Percentiles rank a stretch among this genome's conserved stretches.
Evolutionary conservation across 2,888 invertebrate species (phyloP).

Genomic region (Plutella xylostella): DNA sequence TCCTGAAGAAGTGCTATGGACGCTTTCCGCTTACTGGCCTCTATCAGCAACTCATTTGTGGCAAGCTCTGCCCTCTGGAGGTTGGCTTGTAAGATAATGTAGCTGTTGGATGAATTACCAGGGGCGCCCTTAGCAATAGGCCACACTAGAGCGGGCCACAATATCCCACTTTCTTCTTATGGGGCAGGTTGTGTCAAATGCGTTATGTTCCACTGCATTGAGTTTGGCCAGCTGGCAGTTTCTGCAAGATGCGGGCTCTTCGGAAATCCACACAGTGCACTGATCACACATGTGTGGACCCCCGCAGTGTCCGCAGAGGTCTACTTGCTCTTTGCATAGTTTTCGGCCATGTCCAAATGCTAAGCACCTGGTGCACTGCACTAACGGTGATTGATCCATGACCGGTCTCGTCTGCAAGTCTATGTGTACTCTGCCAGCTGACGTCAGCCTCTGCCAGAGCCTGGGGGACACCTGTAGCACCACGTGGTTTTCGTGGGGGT

Average conservation of each 20-base stretch:
- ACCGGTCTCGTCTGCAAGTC: conserved; percentile 3
- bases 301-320: conserved; percentile 22
- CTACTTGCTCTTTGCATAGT: conserved; percentile 15
- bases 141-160: conserved; percentile 16
- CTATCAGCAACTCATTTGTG: conserved; percentile 1
- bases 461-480: conserved; percentile 18
- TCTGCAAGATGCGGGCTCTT: conserved; percentile 4
- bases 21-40: background rate
- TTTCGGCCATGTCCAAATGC: conserved; percentile 20
- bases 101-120: background rate
- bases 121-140: conserved; percentile 18
- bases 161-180: conserved; percentile 18
- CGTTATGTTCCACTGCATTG: conserved; percentile 2
- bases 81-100: conserved; percentile 3
- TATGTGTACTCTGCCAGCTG: background rate
- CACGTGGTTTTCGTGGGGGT: conserved; percentile 17
- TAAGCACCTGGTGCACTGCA: conserved; percentile 18
- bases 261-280: conserved; percentile 3
- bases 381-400: conserved; percentile 8
- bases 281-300: conserved; percentile 12
- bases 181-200: conserved; percentile 13
- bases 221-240: conserved; percentile 12
- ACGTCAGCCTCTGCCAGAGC: conserved; percentile 12
- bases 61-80: conserved; percentile 1
- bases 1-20: conserved; percentile 8